Evolutionary conservation across 2,797 vertebrate genomes (phyloP).

Genomic region (Lepilemur septentrionalis): DNA sequence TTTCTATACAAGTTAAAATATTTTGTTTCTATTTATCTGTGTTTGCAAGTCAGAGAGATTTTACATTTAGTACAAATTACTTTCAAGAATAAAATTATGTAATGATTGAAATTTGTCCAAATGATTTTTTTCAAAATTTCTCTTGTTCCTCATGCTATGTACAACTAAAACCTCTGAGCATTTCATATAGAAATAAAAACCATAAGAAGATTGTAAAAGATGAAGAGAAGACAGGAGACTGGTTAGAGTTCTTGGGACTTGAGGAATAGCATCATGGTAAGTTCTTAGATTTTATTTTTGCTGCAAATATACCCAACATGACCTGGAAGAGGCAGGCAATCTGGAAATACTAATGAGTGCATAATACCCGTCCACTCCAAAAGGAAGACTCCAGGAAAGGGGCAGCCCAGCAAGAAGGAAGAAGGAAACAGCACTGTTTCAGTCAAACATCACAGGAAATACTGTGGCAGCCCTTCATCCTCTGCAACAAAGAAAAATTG

Average conservation of each 20-base stretch:
- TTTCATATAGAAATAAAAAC: neutral
- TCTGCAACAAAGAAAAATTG: neutral
- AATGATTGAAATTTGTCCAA: neutral
- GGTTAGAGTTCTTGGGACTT: neutral
- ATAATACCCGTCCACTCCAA: neutral
- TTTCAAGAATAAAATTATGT: neutral
- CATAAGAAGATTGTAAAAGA: neutral
- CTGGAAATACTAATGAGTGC: neutral
- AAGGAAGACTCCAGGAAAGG: neutral
- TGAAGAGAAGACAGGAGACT: neutral
- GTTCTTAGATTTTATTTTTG: neutral
- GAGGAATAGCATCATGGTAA: neutral
- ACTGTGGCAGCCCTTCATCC: neutral
- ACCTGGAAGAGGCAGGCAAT: neutral
- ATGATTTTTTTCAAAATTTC: neutral
- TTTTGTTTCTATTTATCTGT: neutral
- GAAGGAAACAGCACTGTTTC: neutral
- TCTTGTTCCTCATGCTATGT: neutral
- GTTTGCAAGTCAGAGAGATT: neutral
- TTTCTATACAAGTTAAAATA: neutral
- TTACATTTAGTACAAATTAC: neutral
- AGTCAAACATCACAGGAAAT: neutral
- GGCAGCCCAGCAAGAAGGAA: neutral
- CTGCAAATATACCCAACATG: neutral
- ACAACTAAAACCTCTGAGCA: neutral